Evolutionary conservation across 2,888 invertebrate genomes (phyloP).

Genomic region (Sphaerophoria rueppellii): DNA sequence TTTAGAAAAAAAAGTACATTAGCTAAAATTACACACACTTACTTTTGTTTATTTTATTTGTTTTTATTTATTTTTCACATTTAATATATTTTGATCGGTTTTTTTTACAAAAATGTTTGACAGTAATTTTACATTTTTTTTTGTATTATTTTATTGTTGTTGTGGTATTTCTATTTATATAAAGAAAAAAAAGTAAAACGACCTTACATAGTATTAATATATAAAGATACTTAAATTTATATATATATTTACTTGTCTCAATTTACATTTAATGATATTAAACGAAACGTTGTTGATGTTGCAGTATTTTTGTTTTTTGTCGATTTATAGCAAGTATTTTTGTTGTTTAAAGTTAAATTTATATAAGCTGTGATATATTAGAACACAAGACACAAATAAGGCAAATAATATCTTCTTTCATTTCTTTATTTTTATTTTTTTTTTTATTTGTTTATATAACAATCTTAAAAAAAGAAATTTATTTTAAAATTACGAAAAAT

Average conservation of each 20-base stretch:
- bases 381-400: constrained; percentile 63
- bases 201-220: constrained; percentile 67
- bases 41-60: constrained; percentile 74
- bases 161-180: constrained; percentile 38
- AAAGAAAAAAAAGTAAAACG: constrained; percentile 60
- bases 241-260: constrained; percentile 71
- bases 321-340: constrained; percentile 60
- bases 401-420: constrained; percentile 23
- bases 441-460: constrained; percentile 20
- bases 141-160: constrained; percentile 3
- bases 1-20: constrained; percentile 75
- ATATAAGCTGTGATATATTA: constrained; percentile 49
- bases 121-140: constrained; percentile 66
- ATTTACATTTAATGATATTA: constrained; percentile 73
- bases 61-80: constrained; percentile 72
- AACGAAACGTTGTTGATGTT: constrained; percentile 65
- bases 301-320: constrained; percentile 44
- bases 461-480: constrained; percentile 35
- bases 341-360: constrained; percentile 59
- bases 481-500: constrained; percentile 41
- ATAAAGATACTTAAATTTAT: constrained; percentile 63
- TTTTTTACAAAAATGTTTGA: constrained; percentile 70
- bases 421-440: constrained; percentile 10
- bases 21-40: constrained; percentile 78
- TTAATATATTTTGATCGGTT: constrained; percentile 71